Evolutionary conservation across 1,140 invertebrate genomes (phyloP), one percentile per base, ranked within the genome.

Genomic region (Lordiphosa mommai): DNA sequence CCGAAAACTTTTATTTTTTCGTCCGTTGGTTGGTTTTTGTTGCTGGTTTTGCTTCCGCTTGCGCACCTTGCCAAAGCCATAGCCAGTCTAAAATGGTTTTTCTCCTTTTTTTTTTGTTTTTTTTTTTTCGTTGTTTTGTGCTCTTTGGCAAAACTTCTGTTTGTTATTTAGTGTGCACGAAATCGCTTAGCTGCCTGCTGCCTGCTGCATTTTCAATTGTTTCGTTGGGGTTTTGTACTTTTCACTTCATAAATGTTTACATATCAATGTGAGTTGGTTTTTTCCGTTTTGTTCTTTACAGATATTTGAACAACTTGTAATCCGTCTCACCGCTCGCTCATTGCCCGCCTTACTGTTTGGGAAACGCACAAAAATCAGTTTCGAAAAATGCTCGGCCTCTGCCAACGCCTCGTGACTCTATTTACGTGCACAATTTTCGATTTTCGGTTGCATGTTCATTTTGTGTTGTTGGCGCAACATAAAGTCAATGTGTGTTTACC

Each of bases 351-450:
- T 74, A 80, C 76, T 80, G 74, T 57, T 73, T 57, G 44, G 48
- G n/a, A 38, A 13, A 51, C 49, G 34, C 41, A 50, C 51, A 48
- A 57, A 77, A 82, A 59, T n/a, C n/a, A n/a, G 76, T 66, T 82
- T 72, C 60, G 60, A 57, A 55, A 53, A 47, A 40, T 43, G 14
- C n/a, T 27, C 17, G 8, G 9, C 20, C 20, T 27, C 40, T 20
- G 20, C 10, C 40, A 46, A 36, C 49, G 73, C 59, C 73, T 69
- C 59, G 64, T 55, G 66, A 66, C 70, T 58, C 76, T 82, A 82
- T 82, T 82, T 80, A 76, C 52, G 76, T 76, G 61, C 61, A 76
- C 72, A 70, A 71, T 67, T 76, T 76, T 84, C 51, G 66, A 84
- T 76, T 34, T 69, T 52, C 32, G 14, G 16, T 37, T 43, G 10